Base-by-base conservation (phyloP, 2,797 vertebrate species). In the Spinus pinus region DNA sequence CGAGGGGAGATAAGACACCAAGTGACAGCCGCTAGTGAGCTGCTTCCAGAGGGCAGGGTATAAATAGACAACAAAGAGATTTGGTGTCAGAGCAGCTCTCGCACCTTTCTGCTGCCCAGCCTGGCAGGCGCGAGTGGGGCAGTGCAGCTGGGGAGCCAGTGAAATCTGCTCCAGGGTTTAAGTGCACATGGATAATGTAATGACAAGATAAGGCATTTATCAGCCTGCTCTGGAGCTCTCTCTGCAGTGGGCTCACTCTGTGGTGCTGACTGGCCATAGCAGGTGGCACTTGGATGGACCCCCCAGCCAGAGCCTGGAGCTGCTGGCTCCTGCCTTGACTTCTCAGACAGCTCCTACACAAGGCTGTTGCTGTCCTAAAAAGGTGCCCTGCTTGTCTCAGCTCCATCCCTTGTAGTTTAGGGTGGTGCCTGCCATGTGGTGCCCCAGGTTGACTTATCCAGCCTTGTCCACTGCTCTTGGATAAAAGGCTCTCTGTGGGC, bases 51-150 rank as follows among this genome's bases (percentile, higher is more conserved):
- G 93, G 72, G 35, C 74, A 89, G 90, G 57, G 50, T 95, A 95
- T 96, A 95, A 96, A 97, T 95, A 96, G 92, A 94, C 92, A 94
- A 95, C 94, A 95, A 95, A 95, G 83, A 72, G 84, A 87, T 95
- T 78, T 44, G 54, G 86, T 89, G 91, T 93, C 93, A 85, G 79
- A 86, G 86, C 75, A 89, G 84, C 9, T 30, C 93, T 92, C 0
- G 6, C 84, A 90, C 84, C 75, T 84, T 91, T 88, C 79, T 69
- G 84, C 74, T 91, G 93, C 74, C 77, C 70, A 69, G 90, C 62
- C 86, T 4, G 27, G 83, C 92, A 42, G 78, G 86, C 54, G 10
- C 1, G 28, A 84, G 82, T 0, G 0, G 66, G 73, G 70, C 80
- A 72, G 33, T 9, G 73, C 70, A 79, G 73, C 90, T 61, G 92